phyloP scores from a whole-genome alignment of 2,888 invertebrate species.

The Micoletzkya japonica region DNA sequence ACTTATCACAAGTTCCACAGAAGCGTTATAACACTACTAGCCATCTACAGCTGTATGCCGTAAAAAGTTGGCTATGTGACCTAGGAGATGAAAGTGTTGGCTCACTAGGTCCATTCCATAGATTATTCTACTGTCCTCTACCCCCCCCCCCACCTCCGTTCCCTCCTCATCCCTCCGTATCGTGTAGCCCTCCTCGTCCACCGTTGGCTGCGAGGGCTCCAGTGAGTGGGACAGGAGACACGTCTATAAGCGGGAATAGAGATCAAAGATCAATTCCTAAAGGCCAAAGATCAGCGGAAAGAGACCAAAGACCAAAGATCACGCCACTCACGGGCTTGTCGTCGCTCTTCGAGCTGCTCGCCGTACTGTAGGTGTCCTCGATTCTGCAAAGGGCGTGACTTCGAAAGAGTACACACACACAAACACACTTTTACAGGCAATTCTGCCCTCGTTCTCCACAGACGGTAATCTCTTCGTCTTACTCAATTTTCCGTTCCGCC shows the following conservation, averaged over 20 bases:
- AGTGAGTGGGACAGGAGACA: constrained; percentile 19
- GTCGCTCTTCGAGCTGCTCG: constrained; percentile 54
- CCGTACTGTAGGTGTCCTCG: constrained; percentile 53
- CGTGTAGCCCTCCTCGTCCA: constrained; percentile 50
- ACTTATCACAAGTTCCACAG: no score
- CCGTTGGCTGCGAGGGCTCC: constrained; percentile 28
- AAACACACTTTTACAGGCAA: no score
- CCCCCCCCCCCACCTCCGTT: neutral
- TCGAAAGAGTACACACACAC: no score
- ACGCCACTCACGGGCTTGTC: constrained; percentile 39
- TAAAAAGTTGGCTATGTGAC: no score
- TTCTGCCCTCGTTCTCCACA: no score
- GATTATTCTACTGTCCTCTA: neutral
- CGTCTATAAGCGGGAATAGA: neutral
- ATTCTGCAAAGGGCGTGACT: no score
- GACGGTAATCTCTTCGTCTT: no score
- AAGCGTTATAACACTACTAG: no score
- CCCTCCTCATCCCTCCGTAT: constrained; percentile 31
- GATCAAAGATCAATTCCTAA: neutral
- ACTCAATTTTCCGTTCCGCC: no score
- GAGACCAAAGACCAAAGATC: neutral
- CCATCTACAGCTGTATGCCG: neutral
- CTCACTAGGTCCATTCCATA: no score
- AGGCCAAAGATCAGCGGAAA: neutral
- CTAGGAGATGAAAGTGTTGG: neutral